A percentile compares a stretch with the other conserved stretches of the same genome.
These are phyloP conservation scores for Syrmaticus mikado DNA, from an alignment of 2,113 vertebrate genomes.

Conservation along the genomic window DNA sequence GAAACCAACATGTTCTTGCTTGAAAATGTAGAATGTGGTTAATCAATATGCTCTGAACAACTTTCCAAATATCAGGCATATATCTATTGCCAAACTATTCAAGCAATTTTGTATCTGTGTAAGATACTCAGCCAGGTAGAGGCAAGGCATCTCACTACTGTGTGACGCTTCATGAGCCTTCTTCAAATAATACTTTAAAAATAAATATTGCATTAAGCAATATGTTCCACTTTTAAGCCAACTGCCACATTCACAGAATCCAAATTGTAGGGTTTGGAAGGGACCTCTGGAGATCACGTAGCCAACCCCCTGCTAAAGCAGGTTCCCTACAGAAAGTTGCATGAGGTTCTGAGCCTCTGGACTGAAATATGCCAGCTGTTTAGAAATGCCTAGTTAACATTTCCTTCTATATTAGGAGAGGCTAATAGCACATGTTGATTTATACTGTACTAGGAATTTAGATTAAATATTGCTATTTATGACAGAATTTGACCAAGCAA, in stretches of 20 bases:
- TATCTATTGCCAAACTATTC: not conserved
- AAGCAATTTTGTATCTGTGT: not conserved
- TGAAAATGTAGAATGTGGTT: not conserved
- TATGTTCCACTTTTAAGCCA: not conserved
- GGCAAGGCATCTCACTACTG: not conserved
- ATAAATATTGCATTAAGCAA: not conserved
- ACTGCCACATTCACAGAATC: not conserved
- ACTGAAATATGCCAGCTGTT: not conserved
- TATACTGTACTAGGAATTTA: not conserved
- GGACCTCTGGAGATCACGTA: not conserved
- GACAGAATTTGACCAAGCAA: not conserved
- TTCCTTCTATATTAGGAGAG: not conserved
- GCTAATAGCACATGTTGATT: not conserved
- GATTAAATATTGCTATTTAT: not conserved
- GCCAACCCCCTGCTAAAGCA: not conserved
- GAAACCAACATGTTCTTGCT: not conserved
- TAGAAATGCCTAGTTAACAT: not conserved
- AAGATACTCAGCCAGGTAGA: not conserved
- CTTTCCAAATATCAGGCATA: not conserved
- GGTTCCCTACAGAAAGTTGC: not conserved
- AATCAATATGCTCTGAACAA: not conserved
- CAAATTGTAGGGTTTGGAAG: not conserved
- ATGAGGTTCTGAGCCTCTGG: not conserved
- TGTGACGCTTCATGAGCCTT: not conserved
- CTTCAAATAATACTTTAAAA: not conserved